These are phyloP conservation scores for Ruditapes philippinarum DNA, from an alignment of 1,140 invertebrate species.

Conservation along the genomic window DNA sequence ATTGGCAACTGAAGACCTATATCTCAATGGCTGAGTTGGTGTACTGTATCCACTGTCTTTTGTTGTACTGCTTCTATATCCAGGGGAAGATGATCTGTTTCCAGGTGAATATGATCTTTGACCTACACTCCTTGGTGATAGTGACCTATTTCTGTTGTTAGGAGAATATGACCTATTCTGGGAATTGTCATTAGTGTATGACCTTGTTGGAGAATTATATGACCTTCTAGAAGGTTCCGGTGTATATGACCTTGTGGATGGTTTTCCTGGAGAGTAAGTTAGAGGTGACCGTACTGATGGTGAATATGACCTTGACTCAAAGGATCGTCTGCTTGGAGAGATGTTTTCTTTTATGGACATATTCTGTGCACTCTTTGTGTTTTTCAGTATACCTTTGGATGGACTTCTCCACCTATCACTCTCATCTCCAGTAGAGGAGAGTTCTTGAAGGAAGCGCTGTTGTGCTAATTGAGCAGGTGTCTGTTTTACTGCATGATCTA, in stretches of 20 bases:
- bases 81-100: conserved; percentile 48
- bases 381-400: conserved; percentile 75
- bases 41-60: conserved; percentile 61
- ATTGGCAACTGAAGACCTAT: neutral
- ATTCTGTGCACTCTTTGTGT: conserved; percentile 74
- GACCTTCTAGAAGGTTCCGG: conserved; percentile 1
- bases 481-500: conserved; percentile 70
- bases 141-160: conserved; percentile 47
- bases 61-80: conserved; percentile 24
- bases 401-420: conserved; percentile 42
- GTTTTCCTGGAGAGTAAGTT: conserved; percentile 24
- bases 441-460: conserved; percentile 52
- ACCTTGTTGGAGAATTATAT: conserved; percentile 49
- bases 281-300: conserved; percentile 56
- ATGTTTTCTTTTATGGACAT: conserved; percentile 71
- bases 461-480: conserved; percentile 57
- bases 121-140: conserved; percentile 39
- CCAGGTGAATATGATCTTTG: conserved; percentile 44
- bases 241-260: conserved; percentile 50
- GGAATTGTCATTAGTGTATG: conserved; percentile 18
- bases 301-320: conserved; percentile 66
- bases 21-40: conserved; percentile 14
- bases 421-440: conserved; percentile 51
- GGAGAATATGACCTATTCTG: conserved; percentile 56
- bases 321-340: conserved; percentile 40